Evolutionary conservation across 2,113 vertebrate genomes (phyloP).

Genomic region (Cyanoderma ruficeps): DNA sequence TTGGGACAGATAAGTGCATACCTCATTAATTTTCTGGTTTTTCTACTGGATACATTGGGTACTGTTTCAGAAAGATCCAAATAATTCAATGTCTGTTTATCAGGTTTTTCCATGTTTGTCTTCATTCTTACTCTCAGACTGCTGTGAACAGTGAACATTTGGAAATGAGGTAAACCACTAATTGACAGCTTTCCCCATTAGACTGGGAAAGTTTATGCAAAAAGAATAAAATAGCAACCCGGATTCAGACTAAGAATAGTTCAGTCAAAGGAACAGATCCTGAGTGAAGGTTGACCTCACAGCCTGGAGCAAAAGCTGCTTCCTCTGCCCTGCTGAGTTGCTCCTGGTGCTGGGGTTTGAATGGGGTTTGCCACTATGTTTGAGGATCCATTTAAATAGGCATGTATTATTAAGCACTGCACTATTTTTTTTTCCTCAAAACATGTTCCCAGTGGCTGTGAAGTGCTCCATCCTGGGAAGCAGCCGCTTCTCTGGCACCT

Average conservation of each 20-base stretch:
- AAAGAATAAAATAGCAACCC: neutral
- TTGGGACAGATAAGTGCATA: neutral
- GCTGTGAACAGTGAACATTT: neutral
- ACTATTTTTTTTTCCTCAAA: neutral
- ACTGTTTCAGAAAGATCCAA: neutral
- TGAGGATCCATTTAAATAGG: neutral
- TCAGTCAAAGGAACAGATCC: neutral
- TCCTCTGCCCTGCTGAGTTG: neutral
- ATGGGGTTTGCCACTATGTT: neutral
- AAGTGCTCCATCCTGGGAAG: neutral
- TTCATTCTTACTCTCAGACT: neutral
- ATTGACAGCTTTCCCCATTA: neutral
- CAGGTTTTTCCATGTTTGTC: neutral
- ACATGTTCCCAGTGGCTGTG: neutral
- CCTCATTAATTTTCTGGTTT: neutral
- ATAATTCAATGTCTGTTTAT: neutral
- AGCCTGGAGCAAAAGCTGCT: neutral
- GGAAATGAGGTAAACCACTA: neutral
- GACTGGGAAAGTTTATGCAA: neutral
- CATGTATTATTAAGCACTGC: neutral
- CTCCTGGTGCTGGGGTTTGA: neutral
- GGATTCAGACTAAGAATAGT: neutral
- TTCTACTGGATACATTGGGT: neutral
- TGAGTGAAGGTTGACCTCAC: neutral
- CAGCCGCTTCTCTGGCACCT: neutral